A percentile compares a stretch with the other conserved stretches of the same genome.
These are phyloP conservation scores for Lepidocyrtoides sp. DNA, from an alignment of 2,888 invertebrate species.

Conservation along the genomic window DNA sequence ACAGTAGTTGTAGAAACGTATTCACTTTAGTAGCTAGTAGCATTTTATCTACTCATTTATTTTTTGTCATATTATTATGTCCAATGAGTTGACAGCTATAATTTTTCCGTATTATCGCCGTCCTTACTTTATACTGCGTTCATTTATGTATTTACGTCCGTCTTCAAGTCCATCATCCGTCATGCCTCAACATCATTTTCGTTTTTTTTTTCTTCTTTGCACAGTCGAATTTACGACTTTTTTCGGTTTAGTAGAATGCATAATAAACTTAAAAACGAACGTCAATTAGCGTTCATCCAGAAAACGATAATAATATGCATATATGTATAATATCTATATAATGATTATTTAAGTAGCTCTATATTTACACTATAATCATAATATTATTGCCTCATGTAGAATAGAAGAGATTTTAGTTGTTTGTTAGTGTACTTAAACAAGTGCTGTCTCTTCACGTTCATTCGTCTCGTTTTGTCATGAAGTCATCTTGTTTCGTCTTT, in stretches of 20 bases:
- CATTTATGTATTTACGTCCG: neutral
- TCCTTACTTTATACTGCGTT: neutral
- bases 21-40: neutral
- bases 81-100: neutral
- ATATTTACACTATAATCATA: too few species aligned
- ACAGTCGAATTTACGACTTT: neutral
- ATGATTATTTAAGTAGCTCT: neutral
- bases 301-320: neutral
- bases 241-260: neutral
- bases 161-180: conserved; percentile 20
- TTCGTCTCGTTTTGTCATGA: neutral
- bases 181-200: neutral
- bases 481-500: neutral
- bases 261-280: neutral
- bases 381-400: neutral
- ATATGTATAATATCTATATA: neutral
- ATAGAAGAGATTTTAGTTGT: conserved; percentile 1
- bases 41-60: neutral
- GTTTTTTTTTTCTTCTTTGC: too few species aligned
- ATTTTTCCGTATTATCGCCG: too few species aligned
- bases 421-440: neutral
- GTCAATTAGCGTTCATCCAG: neutral
- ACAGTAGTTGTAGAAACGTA: neutral
- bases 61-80: neutral
- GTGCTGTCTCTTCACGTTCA: neutral